Evolutionary conservation across 2,888 invertebrate species (phyloP).

Genomic region (Trichopria drosophilae): DNA sequence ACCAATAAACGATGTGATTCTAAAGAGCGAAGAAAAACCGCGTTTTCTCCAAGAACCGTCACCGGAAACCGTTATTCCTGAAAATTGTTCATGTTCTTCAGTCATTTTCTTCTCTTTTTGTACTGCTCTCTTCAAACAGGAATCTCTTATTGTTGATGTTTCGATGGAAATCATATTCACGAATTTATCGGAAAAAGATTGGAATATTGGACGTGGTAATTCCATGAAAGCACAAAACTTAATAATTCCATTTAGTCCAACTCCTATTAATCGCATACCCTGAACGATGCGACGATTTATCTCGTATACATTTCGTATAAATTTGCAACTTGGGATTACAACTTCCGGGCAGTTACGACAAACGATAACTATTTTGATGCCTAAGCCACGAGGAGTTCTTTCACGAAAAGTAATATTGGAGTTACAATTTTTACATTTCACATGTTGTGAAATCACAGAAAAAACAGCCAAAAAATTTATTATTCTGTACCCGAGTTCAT

Average conservation of each 20-base stretch:
- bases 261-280: slow-evolving; percentile 33
- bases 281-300: slow-evolving; percentile 34
- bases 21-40: too few species aligned
- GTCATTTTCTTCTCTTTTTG: slow-evolving; percentile 16
- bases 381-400: slow-evolving; percentile 4
- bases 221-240: slow-evolving; percentile 35
- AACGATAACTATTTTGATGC: slow-evolving; percentile 2
- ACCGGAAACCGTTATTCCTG: slow-evolving; percentile 28
- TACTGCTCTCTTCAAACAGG: slow-evolving; percentile 24
- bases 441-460: slow-evolving; percentile 28
- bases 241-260: slow-evolving; percentile 28
- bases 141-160: slow-evolving; percentile 18
- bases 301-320: slow-evolving; percentile 27
- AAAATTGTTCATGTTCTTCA: slow-evolving; percentile 8
- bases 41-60: slow-evolving; percentile 32
- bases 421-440: slow-evolving; percentile 6
- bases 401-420: slow-evolving; percentile 7
- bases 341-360: slow-evolving; percentile 7
- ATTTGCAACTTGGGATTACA: slow-evolving; percentile 33
- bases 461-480: slow-evolving; percentile 33
- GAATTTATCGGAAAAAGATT: slow-evolving; percentile 14
- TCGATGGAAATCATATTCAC: slow-evolving; percentile 13
- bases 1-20: too few species aligned
- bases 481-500: slow-evolving; percentile 27
- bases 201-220: slow-evolving; percentile 32